Conservation (phyloP, 2,797 vertebrate genomes). For the Manis crassicaudata region DNA sequence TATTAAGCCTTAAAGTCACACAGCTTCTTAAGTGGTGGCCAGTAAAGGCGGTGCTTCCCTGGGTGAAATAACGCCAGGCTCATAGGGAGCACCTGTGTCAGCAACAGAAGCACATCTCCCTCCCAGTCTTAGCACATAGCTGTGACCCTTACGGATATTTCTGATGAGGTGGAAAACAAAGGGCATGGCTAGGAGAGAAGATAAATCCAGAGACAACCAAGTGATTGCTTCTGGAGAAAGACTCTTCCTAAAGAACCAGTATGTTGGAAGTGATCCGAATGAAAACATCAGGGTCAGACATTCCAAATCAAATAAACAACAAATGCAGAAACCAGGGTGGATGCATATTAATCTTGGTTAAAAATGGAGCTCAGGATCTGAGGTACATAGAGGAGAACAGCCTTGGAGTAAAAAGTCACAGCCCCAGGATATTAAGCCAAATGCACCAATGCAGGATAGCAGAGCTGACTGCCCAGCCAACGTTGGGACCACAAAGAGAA, state of each 20-base stretch:
- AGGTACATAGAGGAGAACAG: rapidly evolving
- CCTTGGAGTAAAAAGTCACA: neutral
- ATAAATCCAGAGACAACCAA: neutral
- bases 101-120: neutral
- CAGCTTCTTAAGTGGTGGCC: neutral
- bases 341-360: neutral
- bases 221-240: neutral
- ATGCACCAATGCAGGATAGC: neutral
- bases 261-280: neutral
- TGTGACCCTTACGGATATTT: neutral
- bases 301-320: neutral
- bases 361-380: neutral
- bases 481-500: neutral
- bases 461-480: neutral
- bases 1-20: neutral
- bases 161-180: neutral
- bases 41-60: neutral
- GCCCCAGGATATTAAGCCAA: neutral
- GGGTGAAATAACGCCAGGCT: neutral
- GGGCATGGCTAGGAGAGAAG: neutral
- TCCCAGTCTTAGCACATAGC: neutral
- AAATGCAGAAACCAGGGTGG: neutral
- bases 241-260: neutral
- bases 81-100: neutral
- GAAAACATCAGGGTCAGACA: neutral